phyloP scores from a whole-genome alignment of 64 coral and sea anemone species.

The Stichodactyla mertensii region DNA sequence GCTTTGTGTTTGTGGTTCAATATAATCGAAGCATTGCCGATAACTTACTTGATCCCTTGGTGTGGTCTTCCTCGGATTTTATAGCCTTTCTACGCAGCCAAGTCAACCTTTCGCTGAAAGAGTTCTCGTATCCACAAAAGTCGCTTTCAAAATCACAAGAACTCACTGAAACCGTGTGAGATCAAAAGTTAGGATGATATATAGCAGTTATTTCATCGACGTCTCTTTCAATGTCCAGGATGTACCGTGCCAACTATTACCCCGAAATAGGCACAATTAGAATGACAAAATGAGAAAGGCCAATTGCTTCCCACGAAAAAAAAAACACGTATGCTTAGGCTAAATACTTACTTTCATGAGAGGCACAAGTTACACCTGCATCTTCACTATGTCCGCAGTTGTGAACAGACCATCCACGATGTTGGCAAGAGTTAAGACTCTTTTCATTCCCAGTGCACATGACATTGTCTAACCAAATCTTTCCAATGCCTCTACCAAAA shows the following conservation, averaged over 20 bases:
- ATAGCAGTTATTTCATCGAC: too few relatives aligned
- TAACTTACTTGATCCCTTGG: not conserved
- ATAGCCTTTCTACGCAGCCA: not conserved
- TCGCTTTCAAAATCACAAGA: conserved; percentile 15
- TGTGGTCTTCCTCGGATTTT: not conserved
- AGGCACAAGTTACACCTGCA: conserved; percentile 18
- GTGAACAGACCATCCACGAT: conserved; percentile 6
- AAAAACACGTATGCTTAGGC: not conserved
- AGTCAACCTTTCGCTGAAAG: not conserved
- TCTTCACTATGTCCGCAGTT: conserved; percentile 15
- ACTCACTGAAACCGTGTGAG: not conserved
- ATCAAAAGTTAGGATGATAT: too few relatives aligned
- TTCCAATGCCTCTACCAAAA: not conserved
- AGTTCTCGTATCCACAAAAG: conserved; percentile 11
- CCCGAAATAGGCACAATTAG: too few relatives aligned
- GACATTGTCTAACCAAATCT: conserved; percentile 17
- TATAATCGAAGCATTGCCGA: too few relatives aligned
- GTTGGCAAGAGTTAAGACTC: not conserved
- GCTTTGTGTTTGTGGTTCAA: too few relatives aligned
- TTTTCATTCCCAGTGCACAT: conserved; percentile 28
- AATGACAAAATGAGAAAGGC: too few relatives aligned
- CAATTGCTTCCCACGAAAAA: too few relatives aligned
- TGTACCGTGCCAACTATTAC: too few relatives aligned
- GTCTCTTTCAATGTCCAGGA: too few relatives aligned
- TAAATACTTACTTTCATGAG: not conserved